A percentile compares a stretch with the other conserved stretches of the same genome.
Evolutionary conservation across 2,113 vertebrate genomes (phyloP).

Genomic region (Rhinolophus ferrumequinum): DNA sequence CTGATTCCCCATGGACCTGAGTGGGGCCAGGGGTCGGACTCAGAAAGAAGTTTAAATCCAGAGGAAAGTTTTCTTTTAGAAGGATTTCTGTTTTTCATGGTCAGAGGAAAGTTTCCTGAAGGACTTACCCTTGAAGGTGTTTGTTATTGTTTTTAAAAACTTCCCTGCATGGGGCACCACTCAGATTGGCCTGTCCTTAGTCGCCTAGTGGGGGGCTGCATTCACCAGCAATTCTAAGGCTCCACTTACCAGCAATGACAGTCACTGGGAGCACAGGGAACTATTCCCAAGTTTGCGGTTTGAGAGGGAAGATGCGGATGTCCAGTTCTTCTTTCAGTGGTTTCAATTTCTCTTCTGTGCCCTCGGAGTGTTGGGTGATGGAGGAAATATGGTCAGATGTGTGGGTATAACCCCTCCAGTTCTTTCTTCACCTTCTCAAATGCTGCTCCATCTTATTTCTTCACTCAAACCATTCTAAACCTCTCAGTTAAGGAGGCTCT

Average conservation of each 20-base stretch:
- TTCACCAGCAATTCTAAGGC: background rate
- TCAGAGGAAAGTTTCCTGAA: background rate
- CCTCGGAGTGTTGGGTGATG: rapidly evolving
- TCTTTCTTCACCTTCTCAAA: background rate
- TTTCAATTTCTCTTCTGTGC: background rate
- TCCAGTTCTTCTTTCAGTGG: background rate
- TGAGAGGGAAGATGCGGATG: background rate
- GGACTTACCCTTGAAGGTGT: background rate
- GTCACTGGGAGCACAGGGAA: background rate
- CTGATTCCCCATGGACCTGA: background rate
- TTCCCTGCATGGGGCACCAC: background rate
- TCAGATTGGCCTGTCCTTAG: background rate
- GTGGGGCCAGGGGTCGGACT: background rate
- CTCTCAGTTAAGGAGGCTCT: background rate
- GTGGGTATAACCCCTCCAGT: background rate
- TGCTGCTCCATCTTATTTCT: background rate
- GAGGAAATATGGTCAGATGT: background rate
- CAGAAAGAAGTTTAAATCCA: background rate
- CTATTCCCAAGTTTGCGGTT: background rate
- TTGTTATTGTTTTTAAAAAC: background rate
- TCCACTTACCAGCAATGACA: background rate
- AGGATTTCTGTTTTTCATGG: background rate
- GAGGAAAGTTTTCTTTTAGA: background rate
- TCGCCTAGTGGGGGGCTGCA: background rate
- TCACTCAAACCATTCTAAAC: background rate